Conservation (phyloP, 2,113 vertebrate genomes). For the Macquaria australasica region DNA sequence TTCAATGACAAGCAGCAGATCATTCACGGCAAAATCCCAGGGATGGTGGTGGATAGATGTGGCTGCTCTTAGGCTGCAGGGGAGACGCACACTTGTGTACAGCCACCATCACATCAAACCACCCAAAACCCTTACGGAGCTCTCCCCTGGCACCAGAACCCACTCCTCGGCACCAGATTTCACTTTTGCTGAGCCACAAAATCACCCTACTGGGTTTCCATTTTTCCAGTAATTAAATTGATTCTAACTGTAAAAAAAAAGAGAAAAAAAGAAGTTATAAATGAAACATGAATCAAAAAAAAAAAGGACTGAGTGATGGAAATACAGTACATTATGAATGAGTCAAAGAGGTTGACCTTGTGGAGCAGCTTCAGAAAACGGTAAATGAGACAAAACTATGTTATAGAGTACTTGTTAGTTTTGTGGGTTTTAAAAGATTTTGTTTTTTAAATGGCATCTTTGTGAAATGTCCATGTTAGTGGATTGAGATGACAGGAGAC, state of each 20-base stretch:
- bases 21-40: constrained; percentile 98
- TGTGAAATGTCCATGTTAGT: constrained; percentile 76
- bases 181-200: constrained; percentile 72
- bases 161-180: constrained; percentile 72
- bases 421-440: constrained; percentile 76
- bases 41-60: constrained; percentile 98
- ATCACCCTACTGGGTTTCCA: constrained; percentile 72
- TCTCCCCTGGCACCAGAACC: constrained; percentile 75
- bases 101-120: constrained; percentile 65
- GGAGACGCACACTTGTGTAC: constrained; percentile 66
- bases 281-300: constrained; percentile 78
- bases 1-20: constrained; percentile 99
- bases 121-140: constrained; percentile 71
- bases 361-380: constrained; percentile 76
- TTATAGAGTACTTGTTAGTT: constrained; percentile 75
- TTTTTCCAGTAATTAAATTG: constrained; percentile 75
- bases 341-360: constrained; percentile 71
- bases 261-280: constrained; percentile 69
- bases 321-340: constrained; percentile 76
- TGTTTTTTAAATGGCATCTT: constrained; percentile 71
- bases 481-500: constrained; percentile 74
- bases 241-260: constrained; percentile 79
- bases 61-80: constrained; percentile 92
- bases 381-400: constrained; percentile 75
- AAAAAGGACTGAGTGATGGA: constrained; percentile 73